These are phyloP conservation scores for Phymastichus coffea DNA, from an alignment of 1,140 invertebrate species.

Conservation along the genomic window DNA sequence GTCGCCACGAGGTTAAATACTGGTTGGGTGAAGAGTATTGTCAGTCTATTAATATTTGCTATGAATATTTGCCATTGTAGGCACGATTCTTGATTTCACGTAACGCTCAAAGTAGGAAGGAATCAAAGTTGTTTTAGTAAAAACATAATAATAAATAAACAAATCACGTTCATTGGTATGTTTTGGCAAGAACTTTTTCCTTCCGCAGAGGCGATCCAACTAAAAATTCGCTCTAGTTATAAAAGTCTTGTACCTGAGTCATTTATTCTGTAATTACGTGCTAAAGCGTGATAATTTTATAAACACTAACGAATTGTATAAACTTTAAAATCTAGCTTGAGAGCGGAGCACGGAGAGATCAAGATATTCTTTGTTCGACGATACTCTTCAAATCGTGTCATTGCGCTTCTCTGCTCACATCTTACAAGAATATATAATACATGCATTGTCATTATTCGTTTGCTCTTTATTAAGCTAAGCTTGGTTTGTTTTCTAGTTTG, in stretches of 20 bases:
- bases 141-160: constrained; percentile 2
- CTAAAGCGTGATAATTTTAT: constrained; percentile 13
- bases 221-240: constrained; percentile 9
- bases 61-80: constrained; percentile 15
- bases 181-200: constrained; percentile 7
- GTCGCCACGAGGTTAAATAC: constrained; percentile 21
- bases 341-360: constrained; percentile 16
- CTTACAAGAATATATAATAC: constrained; percentile 29
- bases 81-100: constrained; percentile 14
- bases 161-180: too few relatives aligned
- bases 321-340: constrained; percentile 15
- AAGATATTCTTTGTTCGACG: background rate
- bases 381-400: constrained; percentile 9
- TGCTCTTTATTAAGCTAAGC: constrained; percentile 24
- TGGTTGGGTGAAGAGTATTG: constrained; percentile 21
- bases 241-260: too few relatives aligned
- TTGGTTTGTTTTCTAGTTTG: constrained; percentile 4
- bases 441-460: constrained; percentile 24
- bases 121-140: constrained; percentile 9
- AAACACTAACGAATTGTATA: constrained; percentile 26
- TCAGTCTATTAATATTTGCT: constrained; percentile 23
- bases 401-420: background rate
- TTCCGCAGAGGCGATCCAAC: constrained; percentile 28
- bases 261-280: constrained; percentile 12
- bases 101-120: too few relatives aligned